Evolutionary conservation across 2,888 invertebrate genomes (phyloP).

Genomic region (Tinea trinotella): DNA sequence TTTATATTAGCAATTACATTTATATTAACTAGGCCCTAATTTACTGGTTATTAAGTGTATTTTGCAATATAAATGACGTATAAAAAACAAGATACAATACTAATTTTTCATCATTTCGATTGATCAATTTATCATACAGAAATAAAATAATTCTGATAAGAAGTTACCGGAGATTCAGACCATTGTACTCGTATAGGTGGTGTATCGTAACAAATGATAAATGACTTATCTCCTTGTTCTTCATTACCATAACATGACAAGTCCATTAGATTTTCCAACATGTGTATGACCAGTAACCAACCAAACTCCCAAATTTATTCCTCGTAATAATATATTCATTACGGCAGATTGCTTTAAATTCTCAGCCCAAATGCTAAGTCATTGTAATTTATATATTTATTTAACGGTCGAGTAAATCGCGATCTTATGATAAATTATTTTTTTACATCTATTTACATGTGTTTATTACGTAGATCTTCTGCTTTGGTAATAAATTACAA

Average conservation of each 20-base stretch:
- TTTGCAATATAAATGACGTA: no score
- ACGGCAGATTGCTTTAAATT: slow-evolving; percentile 32
- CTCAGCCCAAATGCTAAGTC: slow-evolving; percentile 36
- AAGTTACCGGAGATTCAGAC: slow-evolving; percentile 35
- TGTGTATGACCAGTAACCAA: slow-evolving; percentile 34
- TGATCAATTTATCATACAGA: not conserved
- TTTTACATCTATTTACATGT: no score
- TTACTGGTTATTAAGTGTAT: no score
- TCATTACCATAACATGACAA: slow-evolving; percentile 70
- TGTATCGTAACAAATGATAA: slow-evolving; percentile 50
- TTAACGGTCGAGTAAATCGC: slow-evolving; percentile 38
- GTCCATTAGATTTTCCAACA: slow-evolving; percentile 54
- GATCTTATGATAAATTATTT: slow-evolving; percentile 37
- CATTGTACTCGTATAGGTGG: slow-evolving; percentile 39
- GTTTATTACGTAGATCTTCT: not conserved
- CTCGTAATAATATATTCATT: slow-evolving; percentile 33
- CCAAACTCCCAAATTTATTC: slow-evolving; percentile 34
- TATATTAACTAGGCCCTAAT: no score
- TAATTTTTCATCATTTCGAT: not conserved
- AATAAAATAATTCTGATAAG: not conserved
- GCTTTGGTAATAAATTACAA: no score
- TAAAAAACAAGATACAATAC: not conserved
- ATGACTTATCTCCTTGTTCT: slow-evolving; percentile 47
- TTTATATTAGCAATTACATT: no score
- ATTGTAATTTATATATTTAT: slow-evolving; percentile 43